Conservation (phyloP, 2,113 vertebrate genomes). For the Oenanthe melanoleuca region DNA sequence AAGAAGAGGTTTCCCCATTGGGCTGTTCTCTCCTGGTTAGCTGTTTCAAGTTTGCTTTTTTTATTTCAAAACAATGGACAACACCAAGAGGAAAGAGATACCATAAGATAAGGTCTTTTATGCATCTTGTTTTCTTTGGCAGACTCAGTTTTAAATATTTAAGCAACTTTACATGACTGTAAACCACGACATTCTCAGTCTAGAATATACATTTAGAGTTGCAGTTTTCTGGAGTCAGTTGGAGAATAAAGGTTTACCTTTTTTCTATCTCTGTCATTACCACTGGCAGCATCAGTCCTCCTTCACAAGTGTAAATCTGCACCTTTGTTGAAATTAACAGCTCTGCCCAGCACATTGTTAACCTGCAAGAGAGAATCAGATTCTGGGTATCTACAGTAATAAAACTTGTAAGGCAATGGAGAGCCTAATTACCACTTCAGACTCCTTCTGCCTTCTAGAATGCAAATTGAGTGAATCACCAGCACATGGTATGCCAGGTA, state of each 20-base stretch:
- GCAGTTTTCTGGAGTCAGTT: neutral
- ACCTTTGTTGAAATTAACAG: neutral
- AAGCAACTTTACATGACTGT: neutral
- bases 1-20: neutral
- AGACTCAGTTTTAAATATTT: constrained; percentile 8
- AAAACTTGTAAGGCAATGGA: constrained; percentile 1
- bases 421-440: constrained; percentile 41
- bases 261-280: neutral
- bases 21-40: neutral
- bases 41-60: neutral
- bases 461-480: neutral
- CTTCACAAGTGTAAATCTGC: constrained; percentile 33
- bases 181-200: neutral
- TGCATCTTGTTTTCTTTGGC: neutral
- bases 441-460: neutral
- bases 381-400: constrained; percentile 2
- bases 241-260: neutral
- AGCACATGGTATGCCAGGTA: neutral
- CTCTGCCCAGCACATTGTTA: neutral
- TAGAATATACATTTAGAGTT: neutral
- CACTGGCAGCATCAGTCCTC: neutral
- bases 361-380: neutral
- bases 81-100: neutral
- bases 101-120: neutral
- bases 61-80: neutral